Base-by-base conservation (phyloP, 2,113 vertebrate genomes). In the Noctilio leporinus region DNA sequence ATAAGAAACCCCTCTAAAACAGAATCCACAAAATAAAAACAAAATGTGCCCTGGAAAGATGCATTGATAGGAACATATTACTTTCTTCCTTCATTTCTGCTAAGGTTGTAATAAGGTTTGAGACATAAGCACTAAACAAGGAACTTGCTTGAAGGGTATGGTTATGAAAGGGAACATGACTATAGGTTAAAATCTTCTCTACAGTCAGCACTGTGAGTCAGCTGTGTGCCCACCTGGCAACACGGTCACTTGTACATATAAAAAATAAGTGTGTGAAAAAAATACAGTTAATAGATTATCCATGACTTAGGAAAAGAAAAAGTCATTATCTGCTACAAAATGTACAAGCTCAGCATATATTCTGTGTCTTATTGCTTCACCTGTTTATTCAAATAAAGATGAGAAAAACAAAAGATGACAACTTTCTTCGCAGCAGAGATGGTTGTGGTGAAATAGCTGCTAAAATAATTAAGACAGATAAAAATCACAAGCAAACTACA, bases 391-490 rank as follows among this genome's bases (percentile, higher is more conserved):
- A 95, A 81, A 81, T 49, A 51, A 62, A 90, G 26, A 77, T 49
- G 12, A 97, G 72, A 94, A 85, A 95, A 67, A 76, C 47, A 11
- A 35, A 95, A 95, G 20, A 62, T 28, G 24, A 53, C 15, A 53
- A 45, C 64, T 88, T 92, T 78, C 77, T 92, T 91, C 78, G 53
- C 33, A 26, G 55, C n/a, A 85, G 35, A 94, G 43, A 89, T 20
- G 17, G 35, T 78, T 90, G 59, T 57, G 92, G 43, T 64, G 75
- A 94, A 92, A 73, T 22, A 85, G 45, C 77, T 81, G 84, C 59
- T 59, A 92, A 93, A 95, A 95, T 72, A 87, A 95, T 83, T 84
- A 72, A 10, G 92, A 88, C 22, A 67, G 78, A 55, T 87, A 95
- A 84, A 84, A 82, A 85, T 92, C 22, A 55, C 24, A 83, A 83